Base-by-base conservation (phyloP, 2,113 vertebrate genomes). In the Indri indri region DNA sequence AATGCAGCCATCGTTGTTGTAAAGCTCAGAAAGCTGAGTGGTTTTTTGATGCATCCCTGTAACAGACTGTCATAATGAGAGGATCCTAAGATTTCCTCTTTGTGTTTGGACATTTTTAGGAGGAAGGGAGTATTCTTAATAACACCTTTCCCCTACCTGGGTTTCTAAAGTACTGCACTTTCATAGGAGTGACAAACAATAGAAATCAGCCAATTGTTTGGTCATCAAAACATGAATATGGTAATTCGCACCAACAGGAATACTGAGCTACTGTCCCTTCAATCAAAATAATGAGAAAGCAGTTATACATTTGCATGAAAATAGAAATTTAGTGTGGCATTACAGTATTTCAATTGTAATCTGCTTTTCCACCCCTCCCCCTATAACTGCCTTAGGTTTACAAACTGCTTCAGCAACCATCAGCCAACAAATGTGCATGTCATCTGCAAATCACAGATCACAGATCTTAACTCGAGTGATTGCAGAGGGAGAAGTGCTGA, bases 381-480 rank as follows among this genome's bases (percentile, higher is more conserved):
- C 98, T 97, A 98, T 98, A 98, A 98, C 98, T 96, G 98, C 98
- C 98, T 99, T 98, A 96, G 98, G 98, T 99, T 99, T 99, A 98
- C 98, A 99, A 99, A 99, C 98, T 98, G 98, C 98, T 99, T 99
- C 98, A 98, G 98, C 98, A 99, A 99, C 99, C 99, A 99, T 98
- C 98, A 99, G 99, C 99, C 98, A 99, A 98, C 98, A 99, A 99
- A 98, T 98, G 99, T 99, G 99, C 99, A 99, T 99, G 99, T 99
- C 99, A 99, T 99, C 99, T 99, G 99, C 99, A 99, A 99, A 99
- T 99, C 99, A 99, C 99, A 99, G 99, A 99, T 99, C 98, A 98
- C 98, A 99, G 99, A 99, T 99, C 99, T 98, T 99, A 99, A 99
- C 99, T 99, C 98, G 95, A 99, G 99, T 98, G 99, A 99, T 99